Base-by-base conservation (phyloP, 1,140 invertebrate genomes). In the Drosophila guanche region DNA sequence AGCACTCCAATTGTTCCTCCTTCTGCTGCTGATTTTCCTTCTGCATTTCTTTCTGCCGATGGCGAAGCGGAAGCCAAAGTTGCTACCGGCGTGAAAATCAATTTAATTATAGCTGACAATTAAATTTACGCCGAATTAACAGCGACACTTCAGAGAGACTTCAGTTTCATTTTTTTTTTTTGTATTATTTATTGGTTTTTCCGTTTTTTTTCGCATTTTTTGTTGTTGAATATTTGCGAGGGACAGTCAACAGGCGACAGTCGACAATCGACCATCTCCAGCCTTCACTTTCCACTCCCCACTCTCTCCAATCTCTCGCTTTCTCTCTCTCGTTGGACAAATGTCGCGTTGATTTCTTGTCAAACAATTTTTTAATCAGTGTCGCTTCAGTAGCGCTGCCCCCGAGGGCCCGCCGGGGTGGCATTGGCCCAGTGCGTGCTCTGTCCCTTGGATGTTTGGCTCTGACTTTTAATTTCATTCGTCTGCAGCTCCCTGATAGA, bases 71-170 rank as follows among this genome's bases (percentile, higher is more conserved):
- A 37, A 37, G 33, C 10, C 10, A 10, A 37, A 37, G 33, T 37
- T 54, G 59, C 76, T 65, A 70, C 73, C 67, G 77, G 69, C 48
- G 70, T 50, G 84, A 80, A 85, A 89, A 89, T 89, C 85, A 89
- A 89, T 89, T 89, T 89, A 89, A 89, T 89, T 89, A 88, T 79
- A 89, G 85, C 80, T 71, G 86, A 89, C 86, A 89, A 89, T 89
- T 89, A 89, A 89, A 89, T 89, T 89, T 89, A 85, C 83, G 83
- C 69, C 71, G 75, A 88, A 88, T 88, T 88, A 88, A 78, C 84
- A 53, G 83, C 73, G 78, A 79, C 83, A 88, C 83, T 88, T 78
- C 56, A 66, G 68, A 51, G 4, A 8, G 33, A 37, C 33, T 37
- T 37, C 33, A 37, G 58, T 65, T 63, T 73, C 46, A 57, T 46